Base-by-base conservation (phyloP, 2,113 vertebrate genomes). In the Gambusia holbrooki region DNA sequence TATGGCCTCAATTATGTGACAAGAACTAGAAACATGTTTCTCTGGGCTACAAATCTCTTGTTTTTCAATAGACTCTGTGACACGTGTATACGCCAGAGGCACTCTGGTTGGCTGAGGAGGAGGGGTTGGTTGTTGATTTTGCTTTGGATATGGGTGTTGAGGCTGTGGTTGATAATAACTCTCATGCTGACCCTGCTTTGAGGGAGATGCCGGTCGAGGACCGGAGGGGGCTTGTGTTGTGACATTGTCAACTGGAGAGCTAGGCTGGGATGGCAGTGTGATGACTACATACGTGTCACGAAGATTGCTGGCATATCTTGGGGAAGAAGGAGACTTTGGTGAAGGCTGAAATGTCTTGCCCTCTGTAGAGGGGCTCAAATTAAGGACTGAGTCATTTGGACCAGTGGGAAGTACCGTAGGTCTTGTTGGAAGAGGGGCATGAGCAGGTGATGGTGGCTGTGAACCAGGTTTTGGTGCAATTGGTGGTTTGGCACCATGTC, bases 211-310 rank as follows among this genome's bases (percentile, higher is more conserved):
- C 76, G 92, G 92, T 45, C 94, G 92, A 93, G 95, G 96, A 84
- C 91, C 95, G 22, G 92, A 96, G 74, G 96, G 92, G 83, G 95
- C 95, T 87, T 96, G 96, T 81, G 94, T 94, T 85, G 88, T 92
- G 81, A 97, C 75, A 87, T 89, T 88, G 62, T 98, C 97, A 64
- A 96, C 96, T 71, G 98, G 97, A 88, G 97, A 99, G 83, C 96
- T 96, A 45, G 98, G 97, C 84, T 99, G 97, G 82, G 98, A 99
- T 82, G 98, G 98, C 82, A 99, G 93, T 15, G 98, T 99, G 84
- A 99, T 99, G 74, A 99, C 98, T 79, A 98, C 98, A 40, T 99
- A 99, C 0, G 98, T 99, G 92, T 98, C 97, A 72, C 91, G 92
- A 54, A 96, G 94, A 72, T 95, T 95, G 81, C 96, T 97, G 75